Evolutionary conservation across 1,140 invertebrate genomes (phyloP).

Genomic region (Drosophila bifasciata): DNA sequence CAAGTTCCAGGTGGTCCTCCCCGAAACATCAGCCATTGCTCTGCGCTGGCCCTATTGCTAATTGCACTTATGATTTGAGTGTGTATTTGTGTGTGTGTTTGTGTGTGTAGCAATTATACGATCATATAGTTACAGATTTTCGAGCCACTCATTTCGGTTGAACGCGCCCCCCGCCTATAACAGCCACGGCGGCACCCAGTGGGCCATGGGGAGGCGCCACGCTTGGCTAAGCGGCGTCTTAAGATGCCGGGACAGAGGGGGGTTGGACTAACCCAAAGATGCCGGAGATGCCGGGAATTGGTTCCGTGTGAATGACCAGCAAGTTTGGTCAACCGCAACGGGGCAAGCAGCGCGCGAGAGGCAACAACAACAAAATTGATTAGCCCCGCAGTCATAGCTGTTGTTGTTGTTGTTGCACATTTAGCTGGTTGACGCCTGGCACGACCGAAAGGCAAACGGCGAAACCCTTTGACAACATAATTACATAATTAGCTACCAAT

Average conservation of each 20-base stretch:
- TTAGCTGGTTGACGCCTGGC: slow-evolving; percentile 65
- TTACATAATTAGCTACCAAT: slow-evolving; percentile 76
- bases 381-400: slow-evolving; percentile 40
- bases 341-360: background rate
- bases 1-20: too few relatives aligned
- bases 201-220: slow-evolving; percentile 2
- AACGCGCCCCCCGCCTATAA: slow-evolving; percentile 16
- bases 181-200: too few relatives aligned
- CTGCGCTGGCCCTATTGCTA: too few relatives aligned
- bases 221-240: slow-evolving; percentile 29
- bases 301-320: slow-evolving; percentile 68
- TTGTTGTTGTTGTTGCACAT: slow-evolving; percentile 30
- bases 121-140: too few relatives aligned
- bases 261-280: slow-evolving; percentile 1
- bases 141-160: slow-evolving; percentile 25
- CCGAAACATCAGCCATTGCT: too few relatives aligned
- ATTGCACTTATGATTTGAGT: too few relatives aligned
- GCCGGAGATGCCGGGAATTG: slow-evolving; percentile 10
- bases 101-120: too few relatives aligned
- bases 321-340: slow-evolving; percentile 76
- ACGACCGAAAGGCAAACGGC: slow-evolving; percentile 23
- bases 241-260: slow-evolving; percentile 13
- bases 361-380: slow-evolving; percentile 65
- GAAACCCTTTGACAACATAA: slow-evolving; percentile 69
- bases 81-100: too few relatives aligned